Conservation (phyloP, 2,113 vertebrate species). For the Prolemur simus region DNA sequence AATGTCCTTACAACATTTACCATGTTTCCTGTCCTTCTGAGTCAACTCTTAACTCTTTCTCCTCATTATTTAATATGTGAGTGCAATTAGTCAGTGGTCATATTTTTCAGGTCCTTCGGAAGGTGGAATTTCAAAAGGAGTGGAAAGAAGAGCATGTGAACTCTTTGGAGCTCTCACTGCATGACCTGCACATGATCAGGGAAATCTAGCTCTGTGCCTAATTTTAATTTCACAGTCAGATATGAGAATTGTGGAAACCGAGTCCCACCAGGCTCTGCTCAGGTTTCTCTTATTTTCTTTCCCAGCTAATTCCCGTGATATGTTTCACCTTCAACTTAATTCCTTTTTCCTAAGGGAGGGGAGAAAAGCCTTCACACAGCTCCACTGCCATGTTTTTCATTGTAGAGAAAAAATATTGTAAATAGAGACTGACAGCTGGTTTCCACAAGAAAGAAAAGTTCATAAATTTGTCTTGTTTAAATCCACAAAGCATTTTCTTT, state of each 20-base stretch:
- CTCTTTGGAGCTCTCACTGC: neutral
- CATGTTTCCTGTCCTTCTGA: neutral
- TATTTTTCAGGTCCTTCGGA: neutral
- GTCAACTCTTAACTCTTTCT: neutral
- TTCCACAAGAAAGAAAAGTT: neutral
- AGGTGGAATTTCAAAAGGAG: neutral
- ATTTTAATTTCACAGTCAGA: conserved; percentile 42
- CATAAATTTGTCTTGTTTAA: neutral
- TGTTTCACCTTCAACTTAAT: conserved; percentile 20
- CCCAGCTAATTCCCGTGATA: neutral
- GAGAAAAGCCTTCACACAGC: neutral
- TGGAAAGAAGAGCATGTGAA: neutral
- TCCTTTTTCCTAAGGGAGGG: neutral
- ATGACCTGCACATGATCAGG: neutral
- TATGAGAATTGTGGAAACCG: neutral
- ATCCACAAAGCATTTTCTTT: neutral
- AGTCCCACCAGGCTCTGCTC: neutral
- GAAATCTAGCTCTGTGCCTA: neutral
- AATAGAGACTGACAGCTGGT: neutral
- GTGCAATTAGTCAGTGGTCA: neutral
- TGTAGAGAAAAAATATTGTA: neutral
- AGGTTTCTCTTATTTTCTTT: neutral
- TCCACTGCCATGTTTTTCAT: neutral
- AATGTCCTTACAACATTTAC: neutral
- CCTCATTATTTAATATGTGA: neutral